Evolutionary conservation across 2,888 invertebrate genomes (phyloP), one percentile per base, ranked within the genome.

Genomic region (Myopa testacea): DNA sequence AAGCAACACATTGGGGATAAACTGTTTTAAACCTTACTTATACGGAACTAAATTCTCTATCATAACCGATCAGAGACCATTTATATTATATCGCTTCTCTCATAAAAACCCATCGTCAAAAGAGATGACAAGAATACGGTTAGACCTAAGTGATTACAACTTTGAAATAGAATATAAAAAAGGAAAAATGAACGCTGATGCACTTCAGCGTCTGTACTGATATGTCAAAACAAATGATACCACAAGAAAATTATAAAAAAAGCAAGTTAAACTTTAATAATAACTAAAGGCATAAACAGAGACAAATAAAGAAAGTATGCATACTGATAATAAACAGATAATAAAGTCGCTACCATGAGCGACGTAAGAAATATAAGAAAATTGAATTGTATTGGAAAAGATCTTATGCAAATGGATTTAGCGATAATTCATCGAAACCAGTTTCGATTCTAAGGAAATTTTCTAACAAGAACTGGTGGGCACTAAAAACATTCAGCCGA

Each of bases 1-100:
- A 14, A 62, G 62, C 62, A 62, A 12, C 16, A 62, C 62, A 62
- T 62, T 62, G 62, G 62, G 62, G 52, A 52, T 52, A 52, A 52
- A 52, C 52, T 52, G 14, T 52, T 52, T 52, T 14, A 52, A 52
- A 52, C 52, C 52, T 52, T 52, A 52, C 52, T 14, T 52, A 52
- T 52, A 52, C 52, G 52, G 52, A 2, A 52, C 52, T 52, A 52
- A 52, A 52, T 52, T 52, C 52, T 52, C 3, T 52, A 4, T 62
- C 19, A 4, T 62, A 62, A 62, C 62, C 26, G 62, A 4, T 3
- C 62, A 62, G 1, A 8, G 62, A 62, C 62, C 62, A 62, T n/a
- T 3, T 1, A 26, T 62, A 26, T 62, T 62, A 26, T 62, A 3
- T 19, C 26, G 2, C n/a, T 62, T 62, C 26, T 62, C 62, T 19